These are phyloP conservation scores for Orthonychiurus folsomi DNA, from an alignment of 2,888 invertebrate genomes.

Conservation along the genomic window DNA sequence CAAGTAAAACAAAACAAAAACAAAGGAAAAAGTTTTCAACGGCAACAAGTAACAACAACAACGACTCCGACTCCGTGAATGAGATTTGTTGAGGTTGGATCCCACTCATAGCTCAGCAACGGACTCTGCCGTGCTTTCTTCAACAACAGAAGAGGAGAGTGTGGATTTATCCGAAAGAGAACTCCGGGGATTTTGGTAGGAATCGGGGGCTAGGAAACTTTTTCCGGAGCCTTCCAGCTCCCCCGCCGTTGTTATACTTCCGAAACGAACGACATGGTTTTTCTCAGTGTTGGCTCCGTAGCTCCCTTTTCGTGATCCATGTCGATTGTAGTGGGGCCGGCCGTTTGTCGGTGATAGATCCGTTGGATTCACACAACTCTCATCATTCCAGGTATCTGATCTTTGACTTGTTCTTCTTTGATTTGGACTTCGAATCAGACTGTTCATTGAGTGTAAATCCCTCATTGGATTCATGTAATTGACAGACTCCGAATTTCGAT, in stretches of 20 bases:
- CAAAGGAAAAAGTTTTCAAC: too few relatives aligned
- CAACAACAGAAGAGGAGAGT: slow-evolving; percentile 12
- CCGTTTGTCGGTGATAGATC: neutral
- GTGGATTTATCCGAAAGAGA: slow-evolving; percentile 6
- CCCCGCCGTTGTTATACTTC: neutral
- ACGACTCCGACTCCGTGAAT: too few relatives aligned
- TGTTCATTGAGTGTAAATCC: neutral
- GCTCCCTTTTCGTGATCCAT: neutral
- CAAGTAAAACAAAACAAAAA: too few relatives aligned
- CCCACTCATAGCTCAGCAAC: slow-evolving; percentile 14
- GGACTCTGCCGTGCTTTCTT: slow-evolving; percentile 20
- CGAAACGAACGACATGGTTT: neutral
- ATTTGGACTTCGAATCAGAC: neutral
- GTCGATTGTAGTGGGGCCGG: neutral
- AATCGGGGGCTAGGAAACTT: neutral
- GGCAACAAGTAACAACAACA: too few relatives aligned
- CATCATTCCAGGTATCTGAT: slow-evolving; percentile 10
- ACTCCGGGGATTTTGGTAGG: neutral
- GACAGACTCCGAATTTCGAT: neutral
- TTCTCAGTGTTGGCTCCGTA: neutral
- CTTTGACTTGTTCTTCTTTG: slow-evolving; percentile 4
- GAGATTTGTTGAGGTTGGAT: too few relatives aligned
- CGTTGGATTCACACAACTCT: neutral
- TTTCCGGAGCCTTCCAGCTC: neutral
- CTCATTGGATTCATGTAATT: neutral